A percentile compares a stretch with the other conserved stretches of the same genome.
These are phyloP conservation scores for Garrulus glandarius DNA, from an alignment of 2,797 vertebrate species.

Conservation along the genomic window DNA sequence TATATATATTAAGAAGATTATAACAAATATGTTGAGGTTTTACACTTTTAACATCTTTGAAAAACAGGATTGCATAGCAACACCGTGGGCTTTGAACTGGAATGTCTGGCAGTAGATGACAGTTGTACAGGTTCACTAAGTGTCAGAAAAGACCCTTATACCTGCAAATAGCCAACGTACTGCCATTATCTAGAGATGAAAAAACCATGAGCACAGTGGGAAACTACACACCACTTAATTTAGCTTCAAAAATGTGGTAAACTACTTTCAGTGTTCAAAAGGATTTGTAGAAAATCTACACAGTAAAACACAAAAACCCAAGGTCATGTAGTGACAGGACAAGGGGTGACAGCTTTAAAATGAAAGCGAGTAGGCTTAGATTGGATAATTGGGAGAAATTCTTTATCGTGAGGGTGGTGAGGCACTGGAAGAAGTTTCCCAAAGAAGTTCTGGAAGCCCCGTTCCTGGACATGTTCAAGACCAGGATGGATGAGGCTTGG, in stretches of 20 bases:
- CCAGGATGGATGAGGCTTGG: background rate
- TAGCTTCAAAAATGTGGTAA: background rate
- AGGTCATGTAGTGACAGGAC: background rate
- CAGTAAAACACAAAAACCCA: background rate
- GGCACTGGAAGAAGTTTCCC: background rate
- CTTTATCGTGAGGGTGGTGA: background rate
- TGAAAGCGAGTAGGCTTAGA: background rate
- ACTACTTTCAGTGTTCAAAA: background rate
- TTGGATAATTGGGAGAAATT: background rate
- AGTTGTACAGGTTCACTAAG: background rate
- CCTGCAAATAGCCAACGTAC: background rate
- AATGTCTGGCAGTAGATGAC: background rate
- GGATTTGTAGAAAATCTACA: background rate
- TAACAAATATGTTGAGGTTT: background rate
- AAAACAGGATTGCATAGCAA: background rate
- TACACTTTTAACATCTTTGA: background rate
- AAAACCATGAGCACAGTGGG: background rate
- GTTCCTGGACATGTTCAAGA: background rate
- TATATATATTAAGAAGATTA: background rate
- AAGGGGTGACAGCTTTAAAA: background rate
- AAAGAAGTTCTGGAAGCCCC: background rate
- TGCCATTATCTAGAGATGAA: background rate
- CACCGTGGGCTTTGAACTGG: background rate
- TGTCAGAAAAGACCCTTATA: background rate
- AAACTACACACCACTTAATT: background rate